phyloP scores from a whole-genome alignment of 2,113 vertebrate species.

The Aphelocoma coerulescens region DNA sequence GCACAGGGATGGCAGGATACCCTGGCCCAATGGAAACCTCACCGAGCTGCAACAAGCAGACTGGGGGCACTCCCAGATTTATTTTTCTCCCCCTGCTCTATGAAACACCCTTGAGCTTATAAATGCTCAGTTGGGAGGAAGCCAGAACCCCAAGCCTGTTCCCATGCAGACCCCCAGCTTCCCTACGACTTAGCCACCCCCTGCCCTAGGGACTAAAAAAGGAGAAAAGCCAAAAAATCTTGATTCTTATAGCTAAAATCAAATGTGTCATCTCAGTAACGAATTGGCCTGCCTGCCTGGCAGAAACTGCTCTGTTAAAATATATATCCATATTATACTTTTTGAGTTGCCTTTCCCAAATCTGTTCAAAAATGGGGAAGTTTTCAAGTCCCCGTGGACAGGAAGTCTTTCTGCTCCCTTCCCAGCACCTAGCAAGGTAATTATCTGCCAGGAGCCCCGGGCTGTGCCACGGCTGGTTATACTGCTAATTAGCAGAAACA shows the following conservation, averaged over 20 bases:
- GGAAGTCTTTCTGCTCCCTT: neutral
- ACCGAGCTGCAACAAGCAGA: fast-evolving
- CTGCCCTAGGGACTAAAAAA: neutral
- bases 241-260: conserved; percentile 45
- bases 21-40: neutral
- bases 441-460: conserved; percentile 32
- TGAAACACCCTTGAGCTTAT: neutral
- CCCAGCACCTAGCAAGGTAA: conserved; percentile 12
- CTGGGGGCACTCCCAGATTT: neutral
- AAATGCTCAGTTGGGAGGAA: fast-evolving
- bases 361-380: conserved; percentile 17
- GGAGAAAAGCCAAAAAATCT: neutral
- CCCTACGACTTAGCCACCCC: fast-evolving
- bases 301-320: conserved; percentile 63
- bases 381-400: conserved; percentile 40
- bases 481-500: conserved; percentile 31
- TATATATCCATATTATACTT: neutral
- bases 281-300: conserved; percentile 43
- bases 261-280: conserved; percentile 58
- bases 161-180: neutral
- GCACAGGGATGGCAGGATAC: neutral
- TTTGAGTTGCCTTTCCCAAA: conserved; percentile 53
- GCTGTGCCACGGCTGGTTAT: neutral
- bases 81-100: neutral
- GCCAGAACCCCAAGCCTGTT: neutral